phyloP scores from a whole-genome alignment of 2,797 vertebrate genomes.

The Rallus crepitans region DNA sequence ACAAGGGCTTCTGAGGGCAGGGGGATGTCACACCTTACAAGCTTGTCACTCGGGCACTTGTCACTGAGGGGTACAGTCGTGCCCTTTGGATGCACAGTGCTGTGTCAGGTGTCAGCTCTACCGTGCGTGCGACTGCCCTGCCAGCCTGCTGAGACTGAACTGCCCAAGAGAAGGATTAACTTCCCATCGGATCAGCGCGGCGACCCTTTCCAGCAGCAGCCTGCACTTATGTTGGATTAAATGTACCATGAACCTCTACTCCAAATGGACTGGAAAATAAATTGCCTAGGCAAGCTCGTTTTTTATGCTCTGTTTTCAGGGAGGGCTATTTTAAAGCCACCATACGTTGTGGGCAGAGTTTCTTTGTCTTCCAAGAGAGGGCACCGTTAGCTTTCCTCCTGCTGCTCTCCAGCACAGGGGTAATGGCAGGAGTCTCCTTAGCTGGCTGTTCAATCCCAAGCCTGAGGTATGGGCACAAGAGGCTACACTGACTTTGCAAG shows the following conservation, averaged over 20 bases:
- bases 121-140: background rate
- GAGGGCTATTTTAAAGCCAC: background rate
- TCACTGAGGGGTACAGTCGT: background rate
- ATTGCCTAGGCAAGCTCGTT: background rate
- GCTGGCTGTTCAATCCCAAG: too few relatives aligned
- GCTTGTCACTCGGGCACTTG: background rate
- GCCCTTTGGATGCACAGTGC: background rate
- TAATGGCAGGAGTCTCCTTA: background rate
- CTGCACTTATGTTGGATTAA: background rate
- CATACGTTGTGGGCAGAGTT: background rate
- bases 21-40: background rate
- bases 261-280: constrained; percentile 9
- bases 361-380: constrained; percentile 39
- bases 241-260: constrained; percentile 9
- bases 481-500: background rate
- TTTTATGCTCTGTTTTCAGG: background rate
- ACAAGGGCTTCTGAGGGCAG: background rate
- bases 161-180: background rate
- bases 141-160: background rate
- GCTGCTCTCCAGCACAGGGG: background rate
- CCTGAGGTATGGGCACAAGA: background rate
- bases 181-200: background rate
- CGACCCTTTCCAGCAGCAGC: background rate
- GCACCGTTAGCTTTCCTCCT: constrained; percentile 22
- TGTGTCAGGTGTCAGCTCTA: background rate